Base-by-base conservation (phyloP, 2,797 vertebrate species). In the Microcaecilia unicolor region DNA sequence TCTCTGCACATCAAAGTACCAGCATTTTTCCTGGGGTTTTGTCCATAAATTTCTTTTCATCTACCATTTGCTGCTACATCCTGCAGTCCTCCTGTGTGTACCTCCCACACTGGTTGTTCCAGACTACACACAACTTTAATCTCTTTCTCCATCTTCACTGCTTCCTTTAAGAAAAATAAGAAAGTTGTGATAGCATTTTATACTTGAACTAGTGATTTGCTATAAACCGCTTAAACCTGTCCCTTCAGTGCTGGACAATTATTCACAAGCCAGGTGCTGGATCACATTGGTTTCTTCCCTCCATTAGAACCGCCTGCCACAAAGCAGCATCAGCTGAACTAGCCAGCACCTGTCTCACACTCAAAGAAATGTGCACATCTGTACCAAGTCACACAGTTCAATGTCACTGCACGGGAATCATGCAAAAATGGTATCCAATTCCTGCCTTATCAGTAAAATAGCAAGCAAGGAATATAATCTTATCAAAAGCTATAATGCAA, bases 141-240 rank as follows among this genome's bases (percentile, higher is more conserved):
- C 96, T 59, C 91, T 97, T 36, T 99, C 94, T 55, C 94, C 96
- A 3, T 98, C 94, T 78, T 98, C 96, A 12, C 96, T 96, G 84
- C 94, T 98, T 69, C 94, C 96, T 99, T 36, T 34, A 5, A 6
- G n/a, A 15, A 17, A 12, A 15, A 9, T 27, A 15, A 14, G 27
- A 27, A 17, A 10, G 16, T 18, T n/a, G 18, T 3, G 31, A 18
- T 6, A 9, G 9, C 13, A 15, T 28, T 15, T n/a, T n/a, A n/a
- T n/a, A n/a, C n/a, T n/a, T n/a, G n/a, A n/a, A n/a, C n/a, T n/a
- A n/a, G n/a, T n/a, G n/a, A n/a, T n/a, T n/a, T n/a, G n/a, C n/a
- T n/a, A n/a, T n/a, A n/a, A n/a, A n/a, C n/a, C n/a, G n/a, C n/a
- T n/a, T n/a, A n/a, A n/a, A n/a, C n/a, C n/a, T n/a, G n/a, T n/a